These are phyloP conservation scores for Pectinophora gossypiella DNA, from an alignment of 1,140 invertebrate genomes.

Conservation along the genomic window DNA sequence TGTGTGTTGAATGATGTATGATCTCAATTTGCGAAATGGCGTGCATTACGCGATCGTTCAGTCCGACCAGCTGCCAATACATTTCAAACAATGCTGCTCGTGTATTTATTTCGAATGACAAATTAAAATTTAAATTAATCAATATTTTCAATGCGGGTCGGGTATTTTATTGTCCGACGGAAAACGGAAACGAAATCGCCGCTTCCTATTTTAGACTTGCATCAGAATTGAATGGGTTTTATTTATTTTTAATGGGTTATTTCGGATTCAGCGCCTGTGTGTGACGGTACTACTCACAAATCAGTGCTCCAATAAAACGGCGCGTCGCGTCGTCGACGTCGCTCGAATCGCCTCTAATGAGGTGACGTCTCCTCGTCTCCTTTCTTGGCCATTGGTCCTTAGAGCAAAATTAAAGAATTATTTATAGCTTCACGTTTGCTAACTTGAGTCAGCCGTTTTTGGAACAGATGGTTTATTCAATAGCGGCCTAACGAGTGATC, in stretches of 20 bases:
- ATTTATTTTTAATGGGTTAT: neutral
- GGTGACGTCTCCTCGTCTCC: conserved; percentile 1
- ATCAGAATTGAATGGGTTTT: neutral
- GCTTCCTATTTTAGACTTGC: neutral
- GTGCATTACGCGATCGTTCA: conserved; percentile 45
- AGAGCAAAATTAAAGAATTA: neutral
- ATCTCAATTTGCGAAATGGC: conserved; percentile 56
- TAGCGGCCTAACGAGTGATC: too few relatives aligned
- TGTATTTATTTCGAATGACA: conserved; percentile 34
- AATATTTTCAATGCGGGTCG: conserved; percentile 8
- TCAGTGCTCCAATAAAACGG: neutral
- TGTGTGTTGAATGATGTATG: conserved; percentile 51
- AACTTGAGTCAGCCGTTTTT: conserved; percentile 1
- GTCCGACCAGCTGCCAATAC: conserved; percentile 39
- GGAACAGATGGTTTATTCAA: too few relatives aligned
- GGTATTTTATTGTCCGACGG: neutral
- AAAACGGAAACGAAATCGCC: neutral
- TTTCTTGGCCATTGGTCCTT: neutral
- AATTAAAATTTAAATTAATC: conserved; percentile 7
- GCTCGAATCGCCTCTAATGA: neutral
- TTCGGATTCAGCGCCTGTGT: neutral
- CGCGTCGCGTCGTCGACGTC: neutral
- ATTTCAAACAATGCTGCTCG: conserved; percentile 40
- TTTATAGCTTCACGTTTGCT: neutral
- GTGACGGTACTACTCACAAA: too few relatives aligned